Conservation (phyloP, 2,113 vertebrate species). For the Myodes glareolus region DNA sequence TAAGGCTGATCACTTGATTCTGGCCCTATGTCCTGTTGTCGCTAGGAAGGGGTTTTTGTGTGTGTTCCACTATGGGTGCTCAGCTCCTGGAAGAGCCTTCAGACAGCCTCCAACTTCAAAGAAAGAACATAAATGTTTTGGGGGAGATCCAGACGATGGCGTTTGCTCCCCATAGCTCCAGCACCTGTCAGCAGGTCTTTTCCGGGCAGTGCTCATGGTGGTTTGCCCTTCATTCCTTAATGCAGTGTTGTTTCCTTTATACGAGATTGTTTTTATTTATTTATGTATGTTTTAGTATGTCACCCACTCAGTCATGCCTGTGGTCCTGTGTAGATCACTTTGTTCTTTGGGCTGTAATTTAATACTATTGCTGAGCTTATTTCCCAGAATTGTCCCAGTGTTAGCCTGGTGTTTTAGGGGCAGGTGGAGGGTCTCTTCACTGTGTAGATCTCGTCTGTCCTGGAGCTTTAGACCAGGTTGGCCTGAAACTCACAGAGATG, state of each 20-base stretch:
- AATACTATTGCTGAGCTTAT: not conserved
- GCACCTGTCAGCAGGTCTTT: not conserved
- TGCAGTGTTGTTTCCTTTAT: not conserved
- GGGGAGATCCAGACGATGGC: no score
- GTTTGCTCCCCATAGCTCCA: not conserved
- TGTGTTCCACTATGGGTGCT: not conserved
- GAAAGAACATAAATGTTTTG: not conserved
- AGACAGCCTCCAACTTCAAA: not conserved
- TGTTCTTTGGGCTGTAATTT: not conserved
- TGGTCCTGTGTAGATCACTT: slow-evolving; percentile 1
- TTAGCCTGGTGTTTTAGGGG: not conserved
- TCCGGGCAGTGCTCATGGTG: not conserved
- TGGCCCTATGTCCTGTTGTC: not conserved
- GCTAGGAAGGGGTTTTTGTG: not conserved
- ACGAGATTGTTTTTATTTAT: not conserved
- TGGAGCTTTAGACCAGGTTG: not conserved
- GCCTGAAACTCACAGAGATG: not conserved
- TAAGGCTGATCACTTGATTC: not conserved
- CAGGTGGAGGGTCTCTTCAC: not conserved
- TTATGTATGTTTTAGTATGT: not conserved
- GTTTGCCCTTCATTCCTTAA: not conserved
- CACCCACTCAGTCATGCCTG: not conserved
- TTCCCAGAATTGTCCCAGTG: not conserved
- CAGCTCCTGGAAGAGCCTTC: not conserved
- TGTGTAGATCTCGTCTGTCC: not conserved